Base-by-base conservation (phyloP, 2,888 invertebrate genomes). In the Synergus japonicus region DNA sequence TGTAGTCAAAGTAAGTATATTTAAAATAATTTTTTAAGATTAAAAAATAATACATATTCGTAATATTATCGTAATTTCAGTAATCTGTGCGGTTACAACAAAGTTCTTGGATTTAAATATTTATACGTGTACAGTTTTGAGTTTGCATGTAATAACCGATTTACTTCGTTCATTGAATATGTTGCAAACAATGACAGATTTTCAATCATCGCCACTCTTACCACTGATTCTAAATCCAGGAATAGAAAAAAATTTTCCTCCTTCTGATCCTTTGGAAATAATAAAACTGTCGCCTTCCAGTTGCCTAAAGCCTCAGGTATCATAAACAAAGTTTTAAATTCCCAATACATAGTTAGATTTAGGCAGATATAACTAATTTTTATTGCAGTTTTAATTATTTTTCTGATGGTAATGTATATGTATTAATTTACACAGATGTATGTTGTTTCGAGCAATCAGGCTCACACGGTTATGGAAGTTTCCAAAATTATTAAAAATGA, bases 201-300 rank as follows among this genome's bases (percentile, higher is more conserved):
- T 54, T 7, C 7, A 54, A 54, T 54, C n/a, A 54, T 54, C 54
- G 12, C n/a, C 4, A 54, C 54, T 54, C 54, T 54, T 54, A n/a
- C n/a, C 54, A n/a, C 8, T 54, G 8, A 54, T 54, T 54, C 3
- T 54, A 7, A 54, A 54, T 54, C 54, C 54, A n/a, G 54, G n/a
- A 54, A n/a, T n/a, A n/a, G 54, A 54, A 54, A 54, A n/a, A 54
- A 54, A 54, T 54, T 54, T n/a, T n/a, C 54, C 54, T n/a, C 7
- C 54, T n/a, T 8, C n/a, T 54, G n/a, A 54, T 8, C n/a, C n/a
- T n/a, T 54, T 8, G n/a, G 54, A 54, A 54, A 5, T 15, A 54
- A 8, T 54, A n/a, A 54, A 0, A 8, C n/a, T 54, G 54, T n/a
- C 54, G n/a, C 54, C 54, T 8, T 54, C 54, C n/a, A n/a, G n/a